These are phyloP conservation scores for Stenolophus ochropezus DNA, from an alignment of 2,888 invertebrate species.

Conservation along the genomic window DNA sequence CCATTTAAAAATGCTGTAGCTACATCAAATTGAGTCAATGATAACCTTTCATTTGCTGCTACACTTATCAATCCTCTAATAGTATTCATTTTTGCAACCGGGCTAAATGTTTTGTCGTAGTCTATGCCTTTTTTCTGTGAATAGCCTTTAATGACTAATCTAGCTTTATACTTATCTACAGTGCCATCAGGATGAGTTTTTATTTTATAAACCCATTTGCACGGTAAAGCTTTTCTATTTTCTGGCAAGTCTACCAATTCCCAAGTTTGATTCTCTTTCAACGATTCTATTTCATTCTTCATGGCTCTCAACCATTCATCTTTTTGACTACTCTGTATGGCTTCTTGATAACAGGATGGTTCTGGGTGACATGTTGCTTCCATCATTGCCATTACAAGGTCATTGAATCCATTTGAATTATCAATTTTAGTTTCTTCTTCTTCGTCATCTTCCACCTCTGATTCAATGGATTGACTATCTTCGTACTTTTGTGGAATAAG, in stretches of 20 bases:
- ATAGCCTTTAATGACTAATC: constrained; percentile 62
- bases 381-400: not conserved
- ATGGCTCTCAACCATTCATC: not conserved
- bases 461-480: not conserved
- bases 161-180: constrained; percentile 52
- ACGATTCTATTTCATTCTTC: not conserved
- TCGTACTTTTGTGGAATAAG: not conserved
- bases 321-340: not conserved
- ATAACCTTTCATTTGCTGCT: constrained; percentile 61
- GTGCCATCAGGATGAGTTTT: not conserved
- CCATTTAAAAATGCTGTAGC: constrained; percentile 64
- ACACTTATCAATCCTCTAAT: constrained; percentile 60
- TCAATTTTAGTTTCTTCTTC: no score
- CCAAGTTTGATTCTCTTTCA: constrained; percentile 2
- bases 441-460: not conserved
- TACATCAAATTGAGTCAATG: constrained; percentile 55
- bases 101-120: constrained; percentile 63
- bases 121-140: constrained; percentile 61
- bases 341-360: not conserved
- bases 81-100: constrained; percentile 60
- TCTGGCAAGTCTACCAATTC: not conserved
- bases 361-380: not conserved
- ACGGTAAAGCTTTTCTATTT: not conserved
- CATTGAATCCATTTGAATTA: not conserved
- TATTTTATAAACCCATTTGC: not conserved